These are phyloP conservation scores for Antheraea mylitta DNA, from an alignment of 1,140 invertebrate species.

Conservation along the genomic window DNA sequence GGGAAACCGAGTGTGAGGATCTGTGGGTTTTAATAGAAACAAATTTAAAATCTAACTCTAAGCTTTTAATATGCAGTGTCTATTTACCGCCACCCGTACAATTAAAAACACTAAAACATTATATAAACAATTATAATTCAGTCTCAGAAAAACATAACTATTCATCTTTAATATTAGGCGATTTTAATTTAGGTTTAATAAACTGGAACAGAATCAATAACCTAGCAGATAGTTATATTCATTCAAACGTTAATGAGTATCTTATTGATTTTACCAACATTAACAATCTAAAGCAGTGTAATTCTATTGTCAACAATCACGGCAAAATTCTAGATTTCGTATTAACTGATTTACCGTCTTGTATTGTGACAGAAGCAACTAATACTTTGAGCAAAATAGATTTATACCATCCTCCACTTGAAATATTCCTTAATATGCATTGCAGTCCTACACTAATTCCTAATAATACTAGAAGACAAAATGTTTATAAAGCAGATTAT, in stretches of 20 bases:
- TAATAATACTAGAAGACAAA: neutral
- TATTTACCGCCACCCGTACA: constrained; percentile 33
- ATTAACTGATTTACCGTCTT: neutral
- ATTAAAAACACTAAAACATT: constrained; percentile 12
- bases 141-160: constrained; percentile 11
- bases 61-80: constrained; percentile 19
- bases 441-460: neutral
- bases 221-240: too few species aligned
- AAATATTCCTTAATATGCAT: constrained; percentile 9
- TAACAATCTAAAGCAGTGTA: too few species aligned
- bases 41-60: neutral
- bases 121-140: constrained; percentile 18
- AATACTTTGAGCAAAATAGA: constrained; percentile 19
- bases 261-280: too few species aligned
- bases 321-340: neutral
- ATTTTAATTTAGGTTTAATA: too few species aligned
- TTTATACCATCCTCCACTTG: constrained; percentile 27
- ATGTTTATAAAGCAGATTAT: constrained; percentile 31
- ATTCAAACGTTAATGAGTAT: too few species aligned
- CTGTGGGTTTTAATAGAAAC: constrained; percentile 23
- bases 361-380: constrained; percentile 10
- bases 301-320: too few species aligned
- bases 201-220: too few species aligned
- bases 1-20: constrained; percentile 25
- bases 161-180: constrained; percentile 17